phyloP scores from a whole-genome alignment of 2,888 invertebrate species.

The Schizotus pectinicornis region DNA sequence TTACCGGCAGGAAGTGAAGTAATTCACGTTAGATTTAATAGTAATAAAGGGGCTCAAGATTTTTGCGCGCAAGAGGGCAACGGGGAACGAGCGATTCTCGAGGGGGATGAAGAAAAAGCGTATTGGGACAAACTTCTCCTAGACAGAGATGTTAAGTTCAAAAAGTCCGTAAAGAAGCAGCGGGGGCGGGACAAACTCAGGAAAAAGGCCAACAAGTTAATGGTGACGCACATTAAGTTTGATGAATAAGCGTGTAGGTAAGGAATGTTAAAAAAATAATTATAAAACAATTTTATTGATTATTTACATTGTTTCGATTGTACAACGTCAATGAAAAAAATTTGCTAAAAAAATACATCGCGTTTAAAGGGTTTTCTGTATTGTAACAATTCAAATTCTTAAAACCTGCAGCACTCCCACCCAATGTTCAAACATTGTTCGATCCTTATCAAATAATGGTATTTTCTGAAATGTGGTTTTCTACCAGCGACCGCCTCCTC shows the following conservation, averaged over 20 bases:
- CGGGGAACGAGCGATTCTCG: conserved; percentile 54
- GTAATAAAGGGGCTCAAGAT: conserved; percentile 60
- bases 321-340: too few species aligned
- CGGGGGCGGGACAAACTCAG: conserved; percentile 67
- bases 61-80: conserved; percentile 55
- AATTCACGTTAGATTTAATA: conserved; percentile 71
- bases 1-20: conserved; percentile 67
- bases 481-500: conserved; percentile 52
- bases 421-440: conserved; percentile 45
- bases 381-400: too few species aligned
- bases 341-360: too few species aligned
- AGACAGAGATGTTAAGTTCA: conserved; percentile 65
- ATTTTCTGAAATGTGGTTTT: too few species aligned
- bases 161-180: conserved; percentile 60
- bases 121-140: conserved; percentile 82
- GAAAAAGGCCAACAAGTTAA: conserved; percentile 69
- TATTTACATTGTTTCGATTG: conserved; percentile 2
- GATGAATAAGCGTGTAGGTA: too few species aligned
- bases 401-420: conserved; percentile 36
- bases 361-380: too few species aligned
- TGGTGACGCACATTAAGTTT: conserved; percentile 76
- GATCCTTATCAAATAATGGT: too few species aligned
- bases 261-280: background rate
- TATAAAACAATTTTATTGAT: conserved; percentile 4
- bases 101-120: conserved; percentile 71